A percentile compares a stretch with the other conserved stretches of the same genome.
phyloP scores from a whole-genome alignment of 2,797 vertebrate species.

The Gymnoscopelus braueri region DNA sequence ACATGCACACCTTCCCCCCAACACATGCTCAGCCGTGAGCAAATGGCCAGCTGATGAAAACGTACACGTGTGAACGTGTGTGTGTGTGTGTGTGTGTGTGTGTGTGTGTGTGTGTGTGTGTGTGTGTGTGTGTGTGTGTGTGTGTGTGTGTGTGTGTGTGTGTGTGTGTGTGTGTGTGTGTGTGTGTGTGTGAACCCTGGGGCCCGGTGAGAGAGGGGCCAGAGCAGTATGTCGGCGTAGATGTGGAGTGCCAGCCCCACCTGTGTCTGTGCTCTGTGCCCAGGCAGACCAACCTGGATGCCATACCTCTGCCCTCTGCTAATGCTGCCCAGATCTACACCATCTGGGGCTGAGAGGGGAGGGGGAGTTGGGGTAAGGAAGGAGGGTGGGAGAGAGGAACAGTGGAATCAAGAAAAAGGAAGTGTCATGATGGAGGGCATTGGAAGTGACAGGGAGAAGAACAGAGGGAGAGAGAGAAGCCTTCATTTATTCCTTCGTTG shows the following conservation, averaged over 20 bases:
- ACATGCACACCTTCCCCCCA: constrained; percentile 20
- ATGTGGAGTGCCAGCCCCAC: constrained; percentile 67
- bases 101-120: constrained; percentile 42
- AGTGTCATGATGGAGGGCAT: no score
- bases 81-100: background rate
- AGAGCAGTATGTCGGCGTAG: constrained; percentile 36
- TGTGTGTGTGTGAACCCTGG: constrained; percentile 1
- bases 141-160: constrained; percentile 43
- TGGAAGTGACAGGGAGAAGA: no score
- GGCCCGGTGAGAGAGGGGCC: constrained; percentile 28
- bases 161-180: constrained; percentile 26
- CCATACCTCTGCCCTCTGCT: constrained; percentile 53
- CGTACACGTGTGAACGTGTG: background rate
- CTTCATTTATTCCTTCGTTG: no score
- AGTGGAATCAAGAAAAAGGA: background rate
- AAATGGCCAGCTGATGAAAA: constrained; percentile 63
- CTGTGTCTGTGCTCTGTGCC: constrained; percentile 74
- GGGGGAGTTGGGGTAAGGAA: background rate
- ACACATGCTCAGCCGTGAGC: constrained; percentile 40
- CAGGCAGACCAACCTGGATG: constrained; percentile 34
- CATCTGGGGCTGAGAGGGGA: constrained; percentile 59
- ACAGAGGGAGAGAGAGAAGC: constrained; percentile 5
- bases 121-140: background rate
- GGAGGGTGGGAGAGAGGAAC: constrained; percentile 10
- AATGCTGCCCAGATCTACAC: constrained; percentile 53